Percentiles rank a stretch among this genome's conserved stretches.
Conservation (phyloP, 2,888 invertebrate species). For the Amiota communis region DNA sequence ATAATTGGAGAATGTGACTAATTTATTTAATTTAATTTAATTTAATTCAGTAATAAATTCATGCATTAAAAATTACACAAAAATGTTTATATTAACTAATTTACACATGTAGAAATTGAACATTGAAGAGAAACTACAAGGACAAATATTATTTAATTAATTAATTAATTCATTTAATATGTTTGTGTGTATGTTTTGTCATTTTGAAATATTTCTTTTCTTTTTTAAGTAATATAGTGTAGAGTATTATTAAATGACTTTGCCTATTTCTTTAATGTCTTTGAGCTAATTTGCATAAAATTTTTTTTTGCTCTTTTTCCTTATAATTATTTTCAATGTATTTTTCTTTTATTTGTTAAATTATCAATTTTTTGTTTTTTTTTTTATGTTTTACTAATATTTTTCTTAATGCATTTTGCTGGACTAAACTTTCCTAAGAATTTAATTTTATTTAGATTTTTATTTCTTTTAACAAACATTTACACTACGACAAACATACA, state of each 20-base stretch:
- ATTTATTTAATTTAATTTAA: too few relatives aligned
- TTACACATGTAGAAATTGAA: constrained; percentile 16
- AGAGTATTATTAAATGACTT: neutral
- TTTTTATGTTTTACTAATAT: neutral
- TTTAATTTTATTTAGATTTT: neutral
- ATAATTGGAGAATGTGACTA: too few relatives aligned
- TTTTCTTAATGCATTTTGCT: constrained; percentile 2
- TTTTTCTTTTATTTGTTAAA: neutral
- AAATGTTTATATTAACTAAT: too few relatives aligned
- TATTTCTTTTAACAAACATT: constrained; percentile 24
- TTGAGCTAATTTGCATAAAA: constrained; percentile 9
- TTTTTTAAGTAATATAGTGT: neutral
- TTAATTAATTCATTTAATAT: too few relatives aligned
- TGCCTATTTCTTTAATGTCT: neutral
- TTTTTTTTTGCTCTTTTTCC: neutral
- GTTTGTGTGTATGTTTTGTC: too few relatives aligned
- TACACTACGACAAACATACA: constrained; percentile 25
- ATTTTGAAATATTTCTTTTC: neutral
- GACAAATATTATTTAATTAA: too few relatives aligned
- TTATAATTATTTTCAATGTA: neutral
- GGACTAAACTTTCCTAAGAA: neutral
- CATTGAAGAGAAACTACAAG: constrained; percentile 34
- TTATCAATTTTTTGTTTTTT: constrained; percentile 14
- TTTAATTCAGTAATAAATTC: too few relatives aligned
- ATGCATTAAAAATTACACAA: too few relatives aligned